These are phyloP conservation scores for Lasioglossum oenotherae DNA, from an alignment of 2,888 invertebrate genomes.

Conservation along the genomic window DNA sequence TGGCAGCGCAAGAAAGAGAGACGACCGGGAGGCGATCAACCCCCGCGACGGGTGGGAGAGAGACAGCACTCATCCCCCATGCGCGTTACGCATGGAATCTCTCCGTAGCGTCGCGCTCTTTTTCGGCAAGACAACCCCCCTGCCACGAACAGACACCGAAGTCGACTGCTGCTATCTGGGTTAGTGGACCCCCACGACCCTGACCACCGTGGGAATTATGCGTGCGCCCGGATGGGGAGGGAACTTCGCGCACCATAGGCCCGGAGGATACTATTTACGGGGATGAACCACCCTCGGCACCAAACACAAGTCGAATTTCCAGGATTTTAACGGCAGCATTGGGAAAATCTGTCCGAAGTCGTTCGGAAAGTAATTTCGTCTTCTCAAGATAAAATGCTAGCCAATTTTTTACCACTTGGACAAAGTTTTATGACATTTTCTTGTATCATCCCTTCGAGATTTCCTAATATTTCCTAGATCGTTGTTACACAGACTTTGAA, in stretches of 20 bases:
- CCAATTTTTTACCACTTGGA: too few relatives aligned
- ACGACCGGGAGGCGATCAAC: slow-evolving; percentile 22
- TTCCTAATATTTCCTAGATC: too few relatives aligned
- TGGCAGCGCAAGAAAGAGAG: slow-evolving; percentile 45
- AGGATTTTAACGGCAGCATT: too few relatives aligned
- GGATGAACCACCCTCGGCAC: too few relatives aligned
- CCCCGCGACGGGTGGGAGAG: not conserved
- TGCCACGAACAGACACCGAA: slow-evolving; percentile 39
- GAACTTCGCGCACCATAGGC: too few relatives aligned
- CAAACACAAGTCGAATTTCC: too few relatives aligned
- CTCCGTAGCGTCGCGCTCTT: slow-evolving; percentile 18
- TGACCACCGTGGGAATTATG: slow-evolving; percentile 54
- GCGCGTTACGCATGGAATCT: slow-evolving; percentile 52
- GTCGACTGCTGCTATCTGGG: slow-evolving; percentile 64
- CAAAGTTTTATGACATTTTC: too few relatives aligned
- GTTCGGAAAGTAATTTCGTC: too few relatives aligned
- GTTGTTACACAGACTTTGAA: too few relatives aligned
- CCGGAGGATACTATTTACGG: not conserved
- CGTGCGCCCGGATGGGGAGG: not conserved
- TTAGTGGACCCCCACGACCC: slow-evolving; percentile 66
- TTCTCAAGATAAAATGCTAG: too few relatives aligned
- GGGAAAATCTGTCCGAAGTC: too few relatives aligned
- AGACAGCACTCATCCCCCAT: slow-evolving; percentile 28
- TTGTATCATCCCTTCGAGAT: too few relatives aligned
- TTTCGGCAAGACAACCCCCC: slow-evolving; percentile 38